phyloP scores from a whole-genome alignment of 1,140 invertebrate species.

The Thaumetopoea pityocampa region DNA sequence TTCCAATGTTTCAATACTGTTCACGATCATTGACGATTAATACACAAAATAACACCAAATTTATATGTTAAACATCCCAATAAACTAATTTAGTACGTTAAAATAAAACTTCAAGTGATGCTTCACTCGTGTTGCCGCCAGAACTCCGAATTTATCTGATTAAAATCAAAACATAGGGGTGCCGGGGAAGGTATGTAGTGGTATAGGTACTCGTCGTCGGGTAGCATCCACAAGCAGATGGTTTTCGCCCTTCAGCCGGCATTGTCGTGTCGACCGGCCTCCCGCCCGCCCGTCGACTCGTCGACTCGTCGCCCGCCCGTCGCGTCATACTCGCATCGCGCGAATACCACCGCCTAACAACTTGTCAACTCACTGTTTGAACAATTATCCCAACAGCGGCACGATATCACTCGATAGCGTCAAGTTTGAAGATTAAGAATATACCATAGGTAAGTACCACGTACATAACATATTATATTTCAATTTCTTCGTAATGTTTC shows the following conservation, averaged over 20 bases:
- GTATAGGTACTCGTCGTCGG: no score
- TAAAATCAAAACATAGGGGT: no score
- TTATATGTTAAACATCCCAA: no score
- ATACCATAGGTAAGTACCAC: constrained; percentile 22
- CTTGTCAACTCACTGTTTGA: constrained; percentile 14
- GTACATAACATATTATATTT: constrained; percentile 16
- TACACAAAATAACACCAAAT: no score
- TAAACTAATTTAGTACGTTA: no score
- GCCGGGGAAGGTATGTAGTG: no score
- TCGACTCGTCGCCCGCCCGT: constrained; percentile 14
- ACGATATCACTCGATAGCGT: constrained; percentile 17
- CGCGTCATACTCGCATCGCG: constrained; percentile 15
- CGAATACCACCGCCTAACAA: constrained; percentile 21
- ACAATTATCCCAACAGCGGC: constrained; percentile 14
- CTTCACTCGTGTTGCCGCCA: no score
- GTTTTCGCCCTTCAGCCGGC: constrained; percentile 28
- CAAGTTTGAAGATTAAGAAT: constrained; percentile 16
- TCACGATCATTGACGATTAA: no score
- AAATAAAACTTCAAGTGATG: no score
- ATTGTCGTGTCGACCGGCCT: constrained; percentile 26
- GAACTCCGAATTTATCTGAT: no score
- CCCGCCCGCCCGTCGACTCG: constrained; percentile 8
- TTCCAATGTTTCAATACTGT: no score
- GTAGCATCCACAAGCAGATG: constrained; percentile 33
- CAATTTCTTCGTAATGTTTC: constrained; percentile 19